phyloP scores from a whole-genome alignment of 92 coral and sea anemone genomes.

The Anthopleura xanthogrammica region DNA sequence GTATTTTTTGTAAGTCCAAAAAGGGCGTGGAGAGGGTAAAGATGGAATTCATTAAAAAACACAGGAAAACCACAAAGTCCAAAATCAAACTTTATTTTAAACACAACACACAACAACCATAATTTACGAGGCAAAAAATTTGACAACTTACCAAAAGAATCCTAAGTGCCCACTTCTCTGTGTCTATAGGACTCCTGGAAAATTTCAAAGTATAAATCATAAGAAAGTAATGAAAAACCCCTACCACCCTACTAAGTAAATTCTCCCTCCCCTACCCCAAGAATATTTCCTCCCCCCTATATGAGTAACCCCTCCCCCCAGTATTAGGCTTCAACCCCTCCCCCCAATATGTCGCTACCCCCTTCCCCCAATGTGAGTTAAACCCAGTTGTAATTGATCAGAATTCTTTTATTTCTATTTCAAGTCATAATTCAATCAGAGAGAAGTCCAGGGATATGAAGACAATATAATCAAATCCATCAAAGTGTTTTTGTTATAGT shows the following conservation, averaged over 20 bases:
- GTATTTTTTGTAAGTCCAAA: conserved; percentile 19
- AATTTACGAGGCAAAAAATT: neutral
- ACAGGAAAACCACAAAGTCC: neutral
- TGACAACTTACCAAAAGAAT: neutral
- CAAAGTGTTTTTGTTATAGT: too few species aligned
- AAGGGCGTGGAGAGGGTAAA: conserved; percentile 34
- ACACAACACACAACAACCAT: neutral
- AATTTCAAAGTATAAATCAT: neutral
- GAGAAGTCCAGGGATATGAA: too few species aligned
- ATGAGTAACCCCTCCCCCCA: neutral
- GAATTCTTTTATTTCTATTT: neutral
- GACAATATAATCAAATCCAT: too few species aligned
- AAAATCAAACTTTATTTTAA: neutral
- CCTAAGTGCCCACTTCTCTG: neutral
- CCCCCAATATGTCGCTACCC: too few species aligned
- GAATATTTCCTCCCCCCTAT: neutral
- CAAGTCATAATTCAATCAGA: too few species aligned
- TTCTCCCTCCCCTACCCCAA: neutral
- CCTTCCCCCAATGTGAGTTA: neutral
- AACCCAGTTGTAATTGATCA: conserved; percentile 1
- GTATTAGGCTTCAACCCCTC: neutral
- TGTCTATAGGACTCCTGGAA: neutral
- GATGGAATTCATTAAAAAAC: conserved; percentile 31
- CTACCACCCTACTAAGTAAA: too few species aligned
- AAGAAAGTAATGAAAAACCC: neutral